Base-by-base conservation (phyloP, 1,140 invertebrate genomes). In the Atta cephalotes region DNA sequence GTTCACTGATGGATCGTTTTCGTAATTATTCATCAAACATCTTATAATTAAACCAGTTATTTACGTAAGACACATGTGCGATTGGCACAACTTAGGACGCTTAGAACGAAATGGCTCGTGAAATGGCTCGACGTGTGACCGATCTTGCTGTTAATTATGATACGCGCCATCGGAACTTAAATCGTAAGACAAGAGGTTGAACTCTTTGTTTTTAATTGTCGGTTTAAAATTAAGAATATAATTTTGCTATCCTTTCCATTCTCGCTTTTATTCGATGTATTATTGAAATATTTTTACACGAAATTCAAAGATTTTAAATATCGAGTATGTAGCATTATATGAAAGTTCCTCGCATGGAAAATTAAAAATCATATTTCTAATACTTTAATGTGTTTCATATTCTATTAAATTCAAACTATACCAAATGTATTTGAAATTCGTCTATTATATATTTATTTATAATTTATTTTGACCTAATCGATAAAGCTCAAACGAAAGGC, bases 371-470 rank as follows among this genome's bases (percentile, higher is more conserved):
- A 25, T 25, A 14, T 65, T 65, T 6, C 16, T 5, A 65, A 18
- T 79, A 79, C 18, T 10, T 72, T 62, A 62, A 35, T 39, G 31
- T 10, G 9, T 49, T 78, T 78, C 45, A 16, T 45, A 62, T 78
- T 25, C 16, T 45, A 60, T 60, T 49, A 39, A 25, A 60, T 77
- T 45, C 56, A 45, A 21, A 62, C 39, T 25, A 28, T 25, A 63
- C 9, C 7, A 21, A 78, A 63, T 74, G 14, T 76, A 76, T 58
- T 56, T 58, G 28, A 76, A 58, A 76, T 2, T 76, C 18, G 0
- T 35, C 12, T 21, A 4, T 58, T 3, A 70, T 21, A 25, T 25
- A 16, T 70, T 6, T 65, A 1, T 28, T n/a, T 21, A 45, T 45
- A n/a, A 49, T 71, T 53, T 56, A 56, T 56, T 12, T 6, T 18